Base-by-base conservation (phyloP, 2,797 vertebrate genomes). In the Acipenser oxyrinchus region DNA sequence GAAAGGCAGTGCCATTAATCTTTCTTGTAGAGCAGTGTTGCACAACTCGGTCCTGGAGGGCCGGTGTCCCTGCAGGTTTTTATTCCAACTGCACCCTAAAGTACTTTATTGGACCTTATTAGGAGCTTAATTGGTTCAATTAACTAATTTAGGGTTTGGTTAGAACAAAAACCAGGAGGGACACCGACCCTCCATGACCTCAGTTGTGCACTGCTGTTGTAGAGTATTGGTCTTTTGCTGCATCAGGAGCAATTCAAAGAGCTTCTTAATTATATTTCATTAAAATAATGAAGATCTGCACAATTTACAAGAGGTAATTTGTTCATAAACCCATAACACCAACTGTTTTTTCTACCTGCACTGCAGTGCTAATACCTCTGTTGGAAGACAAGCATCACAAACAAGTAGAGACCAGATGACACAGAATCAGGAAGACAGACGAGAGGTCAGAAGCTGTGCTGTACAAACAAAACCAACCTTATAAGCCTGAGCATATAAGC, bases 331-430 rank as follows among this genome's bases (percentile, higher is more conserved):
- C 70, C 53, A 75, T 66, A 78, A 69, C 71, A 75, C 3, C 72
- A 70, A 68, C 51, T 67, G 64, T 70, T 83, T 70, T 51, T 51
- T 18, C 72, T 80, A 76, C 70, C 68, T 76, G 64, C 69, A 71
- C 68, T 65, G 73, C 72, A 76, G 72, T 68, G 80, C 74, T 65
- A 68, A 71, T 77, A 76, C 77, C 78, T 78, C 81, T 81, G 84
- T 78, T 75, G 73, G 62, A 68, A 76, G 71, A 77, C 74, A 74
- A 83, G 74, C 70, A 71, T 72, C 69, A 37, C 75, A 72, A 76
- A 80, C 49, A 11, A 10, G 10, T 9, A 15, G 49, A 53, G 23
- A 51, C n/a, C 11, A 55, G 55, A n/a, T 13, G 49, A 50, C 18
- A 7, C 4, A 1, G 7, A 48, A 49, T 15, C 13, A 51, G 5